phyloP scores from a whole-genome alignment of 2,797 vertebrate species.

The Pseudomugil tenellus region DNA sequence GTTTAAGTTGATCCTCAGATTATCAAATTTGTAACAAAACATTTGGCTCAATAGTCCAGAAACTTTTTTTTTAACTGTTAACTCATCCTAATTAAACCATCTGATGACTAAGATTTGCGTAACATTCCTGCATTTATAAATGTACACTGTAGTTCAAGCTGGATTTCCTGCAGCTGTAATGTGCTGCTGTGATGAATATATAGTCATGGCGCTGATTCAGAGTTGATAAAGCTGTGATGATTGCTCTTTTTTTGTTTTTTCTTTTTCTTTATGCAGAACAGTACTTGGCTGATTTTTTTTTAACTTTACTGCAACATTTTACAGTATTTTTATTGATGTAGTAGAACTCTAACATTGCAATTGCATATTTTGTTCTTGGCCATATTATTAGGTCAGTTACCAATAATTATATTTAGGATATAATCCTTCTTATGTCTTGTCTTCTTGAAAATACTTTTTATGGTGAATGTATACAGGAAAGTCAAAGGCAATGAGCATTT shows the following conservation, averaged over 20 bases:
- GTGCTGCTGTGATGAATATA: not conserved
- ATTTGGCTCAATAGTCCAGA: not conserved
- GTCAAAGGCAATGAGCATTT: no score
- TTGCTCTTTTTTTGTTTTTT: not conserved
- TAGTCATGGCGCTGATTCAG: not conserved
- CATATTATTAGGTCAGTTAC: not conserved
- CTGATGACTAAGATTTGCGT: not conserved
- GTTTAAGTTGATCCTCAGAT: not conserved
- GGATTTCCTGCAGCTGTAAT: no score
- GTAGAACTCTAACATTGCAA: not conserved
- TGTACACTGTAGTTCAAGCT: not conserved
- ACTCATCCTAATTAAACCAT: no score
- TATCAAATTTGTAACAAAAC: not conserved
- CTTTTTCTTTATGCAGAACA: no score
- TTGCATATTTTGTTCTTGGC: not conserved
- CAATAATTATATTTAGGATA: not conserved
- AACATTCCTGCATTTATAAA: not conserved
- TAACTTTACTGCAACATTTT: not conserved
- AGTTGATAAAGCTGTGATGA: not conserved
- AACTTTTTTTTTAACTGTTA: not conserved
- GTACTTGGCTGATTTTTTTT: not conserved
- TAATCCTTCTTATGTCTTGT: not conserved
- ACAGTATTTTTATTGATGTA: not conserved
- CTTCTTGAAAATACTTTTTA: no score
- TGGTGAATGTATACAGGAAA: no score